These are phyloP conservation scores for Diadema setosum DNA, from an alignment of 35 echinoderm and acorn worm genomes.

Conservation along the genomic window DNA sequence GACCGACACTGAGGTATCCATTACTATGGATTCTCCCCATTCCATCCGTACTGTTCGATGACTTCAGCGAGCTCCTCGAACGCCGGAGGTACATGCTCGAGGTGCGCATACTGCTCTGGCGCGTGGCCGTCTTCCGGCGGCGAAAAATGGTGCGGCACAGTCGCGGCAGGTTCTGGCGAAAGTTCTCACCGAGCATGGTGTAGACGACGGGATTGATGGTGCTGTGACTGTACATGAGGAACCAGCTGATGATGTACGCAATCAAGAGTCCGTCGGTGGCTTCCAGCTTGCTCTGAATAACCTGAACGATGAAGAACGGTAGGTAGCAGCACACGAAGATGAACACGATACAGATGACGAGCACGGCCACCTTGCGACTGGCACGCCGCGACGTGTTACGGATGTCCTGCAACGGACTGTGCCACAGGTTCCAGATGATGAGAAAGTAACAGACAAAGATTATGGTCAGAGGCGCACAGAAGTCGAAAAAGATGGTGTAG, in stretches of 20 bases:
- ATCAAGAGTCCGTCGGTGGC: background rate
- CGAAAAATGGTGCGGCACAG: slow-evolving; percentile 14
- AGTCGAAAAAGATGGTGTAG: slow-evolving; percentile 73
- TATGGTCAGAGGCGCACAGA: slow-evolving; percentile 61
- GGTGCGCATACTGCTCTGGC: slow-evolving; percentile 67
- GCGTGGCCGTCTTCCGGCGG: background rate
- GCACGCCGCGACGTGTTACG: slow-evolving; percentile 70
- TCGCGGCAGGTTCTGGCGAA: slow-evolving; percentile 62
- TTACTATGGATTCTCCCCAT: background rate
- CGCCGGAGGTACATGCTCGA: slow-evolving; percentile 24
- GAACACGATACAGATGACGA: slow-evolving; percentile 83
- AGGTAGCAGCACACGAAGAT: slow-evolving; percentile 80
- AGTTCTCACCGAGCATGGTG: slow-evolving; percentile 86
- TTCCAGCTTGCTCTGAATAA: background rate
- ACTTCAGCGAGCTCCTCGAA: slow-evolving; percentile 40
- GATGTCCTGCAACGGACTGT: slow-evolving; percentile 51
- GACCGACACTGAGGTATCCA: background rate
- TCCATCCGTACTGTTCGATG: slow-evolving; percentile 18
- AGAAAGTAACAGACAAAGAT: slow-evolving; percentile 81
- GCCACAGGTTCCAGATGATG: slow-evolving; percentile 65
- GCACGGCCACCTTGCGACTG: slow-evolving; percentile 52
- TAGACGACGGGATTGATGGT: slow-evolving; percentile 93
- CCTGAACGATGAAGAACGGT: slow-evolving; percentile 79
- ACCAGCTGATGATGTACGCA: slow-evolving; percentile 38
- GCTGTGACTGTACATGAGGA: slow-evolving; percentile 85